Evolutionary conservation across 2,113 vertebrate species (phyloP).

Genomic region (Actenoides hombroni): DNA sequence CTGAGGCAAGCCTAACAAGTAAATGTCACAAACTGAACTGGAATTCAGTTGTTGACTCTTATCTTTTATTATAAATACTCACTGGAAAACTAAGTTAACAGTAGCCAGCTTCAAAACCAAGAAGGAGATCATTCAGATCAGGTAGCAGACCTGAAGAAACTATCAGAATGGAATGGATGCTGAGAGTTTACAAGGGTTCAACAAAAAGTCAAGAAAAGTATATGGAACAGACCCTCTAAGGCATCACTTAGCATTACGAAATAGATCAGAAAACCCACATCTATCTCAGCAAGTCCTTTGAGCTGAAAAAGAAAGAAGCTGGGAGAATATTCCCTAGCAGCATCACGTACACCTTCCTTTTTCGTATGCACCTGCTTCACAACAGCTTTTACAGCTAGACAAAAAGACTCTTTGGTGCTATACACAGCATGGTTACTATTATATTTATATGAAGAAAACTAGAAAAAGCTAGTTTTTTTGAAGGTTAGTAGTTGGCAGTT

Average conservation of each 20-base stretch:
- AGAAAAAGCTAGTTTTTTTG: background rate
- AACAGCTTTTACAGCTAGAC: background rate
- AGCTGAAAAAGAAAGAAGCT: background rate
- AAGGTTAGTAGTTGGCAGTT: background rate
- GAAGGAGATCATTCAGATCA: background rate
- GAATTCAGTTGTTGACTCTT: background rate
- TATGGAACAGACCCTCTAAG: background rate
- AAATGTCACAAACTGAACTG: background rate
- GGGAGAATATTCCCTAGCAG: background rate
- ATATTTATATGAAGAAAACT: background rate
- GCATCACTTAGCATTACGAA: background rate
- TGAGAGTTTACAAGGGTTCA: background rate
- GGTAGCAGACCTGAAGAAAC: background rate
- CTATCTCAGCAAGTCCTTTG: background rate
- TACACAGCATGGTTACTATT: background rate
- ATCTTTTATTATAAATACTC: background rate
- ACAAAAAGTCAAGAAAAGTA: background rate
- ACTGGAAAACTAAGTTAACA: background rate
- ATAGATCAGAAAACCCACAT: background rate
- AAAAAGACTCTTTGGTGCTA: background rate
- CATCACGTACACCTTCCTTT: fast-evolving
- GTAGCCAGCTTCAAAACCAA: background rate
- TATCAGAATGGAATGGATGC: background rate
- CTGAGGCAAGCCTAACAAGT: background rate
- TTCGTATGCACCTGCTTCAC: background rate